These are phyloP conservation scores for Nothura maculosa DNA, from an alignment of 2,797 vertebrate genomes.

Conservation along the genomic window DNA sequence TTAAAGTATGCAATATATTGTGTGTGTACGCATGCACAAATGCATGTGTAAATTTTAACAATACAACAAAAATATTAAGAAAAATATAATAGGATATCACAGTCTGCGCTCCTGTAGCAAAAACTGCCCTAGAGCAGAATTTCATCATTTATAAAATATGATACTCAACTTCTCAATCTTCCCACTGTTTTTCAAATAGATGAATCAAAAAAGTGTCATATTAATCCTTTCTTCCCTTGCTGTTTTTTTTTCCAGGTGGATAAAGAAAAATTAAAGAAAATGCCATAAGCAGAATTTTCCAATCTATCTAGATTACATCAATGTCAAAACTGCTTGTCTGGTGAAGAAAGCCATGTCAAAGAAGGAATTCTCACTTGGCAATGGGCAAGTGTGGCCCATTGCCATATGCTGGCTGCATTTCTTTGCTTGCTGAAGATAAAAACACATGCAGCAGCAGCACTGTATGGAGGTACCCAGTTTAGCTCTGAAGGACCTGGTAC, in stretches of 20 bases:
- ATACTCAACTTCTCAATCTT: not conserved
- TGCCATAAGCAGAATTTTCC: not conserved
- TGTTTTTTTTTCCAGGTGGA: not conserved
- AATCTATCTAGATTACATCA: not conserved
- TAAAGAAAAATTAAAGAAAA: not conserved
- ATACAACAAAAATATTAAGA: not conserved
- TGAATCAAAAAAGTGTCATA: not conserved
- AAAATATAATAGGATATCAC: not conserved
- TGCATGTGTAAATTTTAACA: rapidly evolving
- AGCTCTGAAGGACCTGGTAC: not conserved
- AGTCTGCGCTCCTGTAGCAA: rapidly evolving
- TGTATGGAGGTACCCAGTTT: rapidly evolving
- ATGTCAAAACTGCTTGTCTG: not conserved
- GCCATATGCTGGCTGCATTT: rapidly evolving
- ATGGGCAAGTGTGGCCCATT: too few relatives aligned
- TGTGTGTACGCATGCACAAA: not conserved
- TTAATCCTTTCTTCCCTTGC: not conserved
- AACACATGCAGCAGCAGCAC: not conserved
- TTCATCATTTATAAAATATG: not conserved
- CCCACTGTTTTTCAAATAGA: not conserved
- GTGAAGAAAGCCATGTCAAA: not conserved
- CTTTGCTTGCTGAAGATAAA: not conserved
- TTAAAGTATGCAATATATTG: not conserved
- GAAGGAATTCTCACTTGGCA: not conserved
- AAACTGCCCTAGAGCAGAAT: not conserved